Evolutionary conservation across 2,113 vertebrate species (phyloP), one percentile per base, ranked within the genome.

Genomic region (Channa maculata): DNA sequence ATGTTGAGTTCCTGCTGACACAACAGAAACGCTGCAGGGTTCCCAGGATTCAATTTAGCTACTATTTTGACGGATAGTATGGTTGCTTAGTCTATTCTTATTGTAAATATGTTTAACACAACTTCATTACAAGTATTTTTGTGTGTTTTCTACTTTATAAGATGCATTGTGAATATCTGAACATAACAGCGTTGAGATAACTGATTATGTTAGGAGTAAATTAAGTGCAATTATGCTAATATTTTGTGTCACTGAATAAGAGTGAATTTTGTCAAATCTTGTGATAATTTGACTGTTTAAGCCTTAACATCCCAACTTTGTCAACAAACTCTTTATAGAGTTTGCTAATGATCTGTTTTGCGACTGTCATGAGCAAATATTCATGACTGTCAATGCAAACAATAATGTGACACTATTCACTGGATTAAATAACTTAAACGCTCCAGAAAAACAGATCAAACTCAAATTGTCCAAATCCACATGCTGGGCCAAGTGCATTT

Each of bases 1-100:
- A 69, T 68, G 64, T 10, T 65, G 55, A 79, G 75, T 57, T 84
- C 55, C 50, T 66, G 57, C 45, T 79, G 71, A 80, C 76, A 43
- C 6, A 55, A 75, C 65, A 78, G 52, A 70, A 71, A 71, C 2
- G 10, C 65, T 71, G 37, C 2, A 14, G 13, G 11, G 33, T 14
- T 44, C 13, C 2, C 10, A 6, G 37, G 51, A 82, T 77, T 77
- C 57, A 77, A 71, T 71, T 67, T 51, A 61, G 43, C 13, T 6
- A 2, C 8, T 36, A 43, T 70, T 54, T 74, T 37, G n/a, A n/a
- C 58, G 24, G 44, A n/a, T 51, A 58, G 39, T 77, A 14, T 12
- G 38, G 63, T 7, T n/a, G 51, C 51, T 43, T 48, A 14, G 14
- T 67, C 66, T 41, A 38, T 7, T 46, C 4, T 8, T 41, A 12